A percentile compares a stretch with the other conserved stretches of the same genome.
Evolutionary conservation across 2,888 invertebrate species (phyloP).

Genomic region (Crossocerus cetratus): DNA sequence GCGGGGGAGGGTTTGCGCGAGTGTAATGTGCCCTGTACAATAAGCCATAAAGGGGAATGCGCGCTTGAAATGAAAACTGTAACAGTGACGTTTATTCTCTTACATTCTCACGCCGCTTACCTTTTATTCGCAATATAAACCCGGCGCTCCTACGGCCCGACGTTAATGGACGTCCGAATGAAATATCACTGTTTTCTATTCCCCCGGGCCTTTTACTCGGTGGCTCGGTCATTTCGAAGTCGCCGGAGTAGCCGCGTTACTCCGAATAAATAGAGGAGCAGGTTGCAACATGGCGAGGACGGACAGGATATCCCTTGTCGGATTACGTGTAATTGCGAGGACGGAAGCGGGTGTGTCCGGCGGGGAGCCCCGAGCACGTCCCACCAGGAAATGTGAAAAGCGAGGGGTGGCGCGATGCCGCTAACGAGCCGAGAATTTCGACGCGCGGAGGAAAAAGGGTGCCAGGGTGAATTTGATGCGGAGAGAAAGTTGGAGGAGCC

Average conservation of each 20-base stretch:
- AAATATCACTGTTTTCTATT: too few species aligned
- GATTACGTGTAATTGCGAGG: too few species aligned
- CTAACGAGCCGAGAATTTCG: background rate
- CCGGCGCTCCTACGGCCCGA: background rate
- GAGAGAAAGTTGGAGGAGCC: conserved; percentile 1
- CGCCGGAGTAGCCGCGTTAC: too few species aligned
- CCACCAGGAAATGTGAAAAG: background rate
- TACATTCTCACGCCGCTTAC: background rate
- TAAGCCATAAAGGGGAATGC: background rate
- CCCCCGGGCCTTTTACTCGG: too few species aligned
- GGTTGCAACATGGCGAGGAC: too few species aligned
- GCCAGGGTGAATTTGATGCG: conserved; percentile 4
- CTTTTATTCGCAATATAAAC: background rate
- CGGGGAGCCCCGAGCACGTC: too few species aligned
- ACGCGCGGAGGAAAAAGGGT: background rate
- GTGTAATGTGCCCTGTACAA: background rate
- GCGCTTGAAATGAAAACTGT: background rate
- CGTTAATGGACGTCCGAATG: too few species aligned
- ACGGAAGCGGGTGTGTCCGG: too few species aligned
- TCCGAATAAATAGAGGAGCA: too few species aligned
- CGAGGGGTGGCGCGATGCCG: background rate
- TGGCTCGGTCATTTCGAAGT: too few species aligned
- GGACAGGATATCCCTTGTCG: too few species aligned
- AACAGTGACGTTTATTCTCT: background rate
- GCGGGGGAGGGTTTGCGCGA: too few species aligned